phyloP scores from a whole-genome alignment of 2,888 invertebrate species.

The Cheilosia vulpina region DNA sequence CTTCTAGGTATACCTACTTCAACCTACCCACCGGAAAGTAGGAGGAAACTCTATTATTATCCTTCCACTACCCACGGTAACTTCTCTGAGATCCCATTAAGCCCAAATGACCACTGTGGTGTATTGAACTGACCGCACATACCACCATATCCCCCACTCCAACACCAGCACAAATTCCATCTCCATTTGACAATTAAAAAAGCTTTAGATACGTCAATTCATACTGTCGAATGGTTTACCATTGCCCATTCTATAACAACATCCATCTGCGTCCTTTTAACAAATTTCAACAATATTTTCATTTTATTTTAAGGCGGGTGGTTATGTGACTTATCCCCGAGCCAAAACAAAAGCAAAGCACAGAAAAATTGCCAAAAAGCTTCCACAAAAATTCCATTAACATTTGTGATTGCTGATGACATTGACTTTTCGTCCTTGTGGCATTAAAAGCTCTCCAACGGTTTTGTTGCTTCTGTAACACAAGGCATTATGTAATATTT shows the following conservation, averaged over 20 bases:
- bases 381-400: background rate
- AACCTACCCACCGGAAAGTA: no score
- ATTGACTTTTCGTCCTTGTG: conserved; percentile 68
- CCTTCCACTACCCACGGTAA: no score
- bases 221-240: conserved; percentile 38
- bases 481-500: conserved; percentile 62
- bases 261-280: background rate
- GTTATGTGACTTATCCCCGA: background rate
- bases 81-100: conserved; percentile 34
- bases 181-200: conserved; percentile 47
- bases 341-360: conserved; percentile 43
- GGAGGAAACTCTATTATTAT: no score
- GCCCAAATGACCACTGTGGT: conserved; percentile 6
- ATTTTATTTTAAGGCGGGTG: background rate
- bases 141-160: background rate
- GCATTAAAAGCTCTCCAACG: conserved; percentile 61
- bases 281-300: background rate
- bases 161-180: background rate
- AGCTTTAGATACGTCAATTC: conserved; percentile 40
- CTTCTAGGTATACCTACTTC: no score
- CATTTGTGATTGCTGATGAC: conserved; percentile 25
- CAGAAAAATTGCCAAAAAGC: conserved; percentile 12
- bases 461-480: conserved; percentile 24
- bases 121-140: conserved; percentile 10
- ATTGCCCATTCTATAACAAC: conserved; percentile 27